Evolutionary conservation across 2,888 invertebrate species (phyloP).

Genomic region (Drosophila quasianomalipes): DNA sequence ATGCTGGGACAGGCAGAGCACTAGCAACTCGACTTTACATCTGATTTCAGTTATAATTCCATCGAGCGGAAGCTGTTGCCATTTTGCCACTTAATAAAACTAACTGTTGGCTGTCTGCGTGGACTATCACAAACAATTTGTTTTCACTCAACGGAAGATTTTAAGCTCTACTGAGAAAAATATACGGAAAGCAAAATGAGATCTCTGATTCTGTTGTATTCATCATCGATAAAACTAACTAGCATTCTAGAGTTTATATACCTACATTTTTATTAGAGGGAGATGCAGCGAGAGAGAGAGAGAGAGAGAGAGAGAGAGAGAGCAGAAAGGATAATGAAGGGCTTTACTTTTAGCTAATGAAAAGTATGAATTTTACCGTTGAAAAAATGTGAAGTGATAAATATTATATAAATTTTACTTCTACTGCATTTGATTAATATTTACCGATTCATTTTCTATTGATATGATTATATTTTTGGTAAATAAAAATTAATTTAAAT

Average conservation of each 20-base stretch:
- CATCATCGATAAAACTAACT: too few species aligned
- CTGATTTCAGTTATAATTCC: constrained; percentile 23
- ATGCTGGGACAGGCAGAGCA: constrained; percentile 27
- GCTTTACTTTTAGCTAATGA: not conserved
- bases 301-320: too few species aligned
- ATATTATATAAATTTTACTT: not conserved
- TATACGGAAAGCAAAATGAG: not conserved
- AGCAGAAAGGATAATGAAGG: not conserved
- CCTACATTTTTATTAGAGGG: too few species aligned
- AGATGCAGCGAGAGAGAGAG: not conserved
- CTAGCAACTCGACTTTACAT: constrained; percentile 6
- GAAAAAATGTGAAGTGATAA: not conserved
- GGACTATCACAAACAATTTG: not conserved
- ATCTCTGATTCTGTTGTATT: not conserved
- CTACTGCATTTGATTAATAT: not conserved
- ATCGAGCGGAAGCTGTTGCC: constrained; percentile 53
- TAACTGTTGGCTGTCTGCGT: not conserved
- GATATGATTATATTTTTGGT: not conserved
- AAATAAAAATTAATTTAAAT: not conserved
- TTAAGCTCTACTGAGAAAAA: not conserved
- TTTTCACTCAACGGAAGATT: not conserved
- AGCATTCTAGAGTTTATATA: not conserved
- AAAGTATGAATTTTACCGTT: not conserved
- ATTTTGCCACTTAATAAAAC: constrained; percentile 35
- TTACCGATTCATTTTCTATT: not conserved